These are phyloP conservation scores for Drosophila ustulata DNA, from an alignment of 2,888 invertebrate genomes.

Conservation along the genomic window DNA sequence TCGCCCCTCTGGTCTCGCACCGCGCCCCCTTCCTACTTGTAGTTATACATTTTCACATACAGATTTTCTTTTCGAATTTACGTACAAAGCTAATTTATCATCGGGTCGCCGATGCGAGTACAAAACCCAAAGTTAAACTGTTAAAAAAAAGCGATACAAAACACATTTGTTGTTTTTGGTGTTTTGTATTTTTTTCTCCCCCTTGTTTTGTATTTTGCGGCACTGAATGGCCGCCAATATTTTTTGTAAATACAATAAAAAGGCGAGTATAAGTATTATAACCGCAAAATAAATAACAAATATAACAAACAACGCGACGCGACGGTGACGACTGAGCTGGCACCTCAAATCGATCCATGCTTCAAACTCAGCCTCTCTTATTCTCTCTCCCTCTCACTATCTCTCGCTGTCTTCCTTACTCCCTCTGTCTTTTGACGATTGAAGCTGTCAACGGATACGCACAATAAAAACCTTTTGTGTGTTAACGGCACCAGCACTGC, in stretches of 20 bases:
- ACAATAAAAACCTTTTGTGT: conserved; percentile 75
- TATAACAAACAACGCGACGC: conserved; percentile 70
- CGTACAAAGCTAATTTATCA: conserved; percentile 78
- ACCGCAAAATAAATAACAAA: conserved; percentile 79
- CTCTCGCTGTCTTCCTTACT: conserved; percentile 1
- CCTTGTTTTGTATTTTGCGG: conserved; percentile 34
- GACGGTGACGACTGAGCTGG: conserved; percentile 28
- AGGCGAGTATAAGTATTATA: conserved; percentile 70
- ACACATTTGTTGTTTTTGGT: conserved; percentile 34
- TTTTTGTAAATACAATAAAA: conserved; percentile 67
- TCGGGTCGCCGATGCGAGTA: conserved; percentile 41
- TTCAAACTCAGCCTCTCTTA: conserved; percentile 1
- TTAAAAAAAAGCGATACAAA: conserved; percentile 39
- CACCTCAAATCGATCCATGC: conserved; percentile 34
- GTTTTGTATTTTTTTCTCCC: conserved; percentile 10
- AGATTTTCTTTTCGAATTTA: conserved; percentile 77
- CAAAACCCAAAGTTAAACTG: conserved; percentile 63
- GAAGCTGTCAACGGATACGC: conserved; percentile 74
- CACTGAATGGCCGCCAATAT: conserved; percentile 69
- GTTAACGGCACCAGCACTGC: conserved; percentile 46
- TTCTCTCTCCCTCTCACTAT: not conserved
- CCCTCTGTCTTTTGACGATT: conserved; percentile 46
- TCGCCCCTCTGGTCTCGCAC: conserved; percentile 15
- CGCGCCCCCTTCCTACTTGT: not conserved
- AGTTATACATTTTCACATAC: conserved; percentile 64